phyloP scores from a whole-genome alignment of 23 tunicate species.

The Styela clava region DNA sequence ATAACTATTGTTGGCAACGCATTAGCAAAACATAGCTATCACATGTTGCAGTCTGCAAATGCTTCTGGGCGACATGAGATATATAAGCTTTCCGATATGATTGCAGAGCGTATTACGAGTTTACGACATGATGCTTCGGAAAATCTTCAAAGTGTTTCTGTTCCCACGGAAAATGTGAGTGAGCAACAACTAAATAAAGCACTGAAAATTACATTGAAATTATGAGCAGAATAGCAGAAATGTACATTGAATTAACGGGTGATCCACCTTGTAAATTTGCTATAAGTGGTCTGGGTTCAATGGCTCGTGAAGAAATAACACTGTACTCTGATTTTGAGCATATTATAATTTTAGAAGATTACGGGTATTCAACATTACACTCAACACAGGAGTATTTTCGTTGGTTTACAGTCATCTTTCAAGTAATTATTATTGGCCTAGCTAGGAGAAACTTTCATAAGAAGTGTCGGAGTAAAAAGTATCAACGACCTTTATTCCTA shows the following conservation, averaged over 20 bases:
- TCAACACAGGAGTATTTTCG: no score
- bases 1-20: no score
- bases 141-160: no score
- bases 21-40: no score
- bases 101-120: no score
- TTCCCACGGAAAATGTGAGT: no score
- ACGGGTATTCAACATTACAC: not conserved
- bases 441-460: conserved; percentile 43
- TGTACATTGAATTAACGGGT: not conserved
- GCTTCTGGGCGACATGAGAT: no score
- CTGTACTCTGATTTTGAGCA: conserved; percentile 52
- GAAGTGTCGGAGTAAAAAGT: conserved; percentile 12
- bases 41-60: no score
- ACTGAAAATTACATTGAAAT: not conserved
- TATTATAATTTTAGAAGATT: conserved; percentile 33
- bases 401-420: conserved; percentile 32
- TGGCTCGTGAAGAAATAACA: conserved; percentile 33
- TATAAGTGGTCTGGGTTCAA: conserved; percentile 40
- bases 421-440: conserved; percentile 23
- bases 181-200: no score
- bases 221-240: not conserved
- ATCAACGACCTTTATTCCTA: not conserved
- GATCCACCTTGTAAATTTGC: conserved; percentile 42
- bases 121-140: no score
- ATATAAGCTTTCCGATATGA: no score